Conservation (phyloP, 64 coral and sea anemone genomes). For the Actinia tenebrosa region DNA sequence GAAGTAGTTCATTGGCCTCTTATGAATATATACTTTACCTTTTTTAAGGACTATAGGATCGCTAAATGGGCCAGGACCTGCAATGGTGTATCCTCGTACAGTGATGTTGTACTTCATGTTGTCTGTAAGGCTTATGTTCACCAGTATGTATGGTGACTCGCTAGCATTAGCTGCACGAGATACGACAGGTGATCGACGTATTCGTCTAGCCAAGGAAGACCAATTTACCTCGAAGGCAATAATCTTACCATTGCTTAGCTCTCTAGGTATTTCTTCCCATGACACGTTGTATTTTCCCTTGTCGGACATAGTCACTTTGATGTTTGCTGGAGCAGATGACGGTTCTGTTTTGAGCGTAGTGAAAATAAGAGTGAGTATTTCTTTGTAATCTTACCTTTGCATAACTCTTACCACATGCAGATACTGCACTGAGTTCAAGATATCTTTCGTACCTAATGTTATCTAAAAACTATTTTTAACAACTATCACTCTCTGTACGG, state of each 20-base stretch:
- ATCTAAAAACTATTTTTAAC: no score
- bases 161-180: not conserved
- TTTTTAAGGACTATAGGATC: not conserved
- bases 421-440: no score
- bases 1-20: no score
- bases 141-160: not conserved
- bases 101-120: not conserved
- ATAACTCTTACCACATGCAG: no score
- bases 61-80: not conserved
- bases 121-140: not conserved
- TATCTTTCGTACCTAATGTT: no score
- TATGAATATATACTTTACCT: no score
- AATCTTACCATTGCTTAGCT: not conserved
- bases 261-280: not conserved
- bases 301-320: not conserved
- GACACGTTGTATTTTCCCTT: not conserved
- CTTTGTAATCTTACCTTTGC: no score
- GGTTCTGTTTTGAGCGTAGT: no score
- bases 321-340: not conserved
- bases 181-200: not conserved
- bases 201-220: not conserved
- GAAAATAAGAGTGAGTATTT: no score
- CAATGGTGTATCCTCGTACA: not conserved
- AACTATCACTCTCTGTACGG: no score
- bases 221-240: not conserved